Evolutionary conservation across 2,888 invertebrate genomes (phyloP), one percentile per base, ranked within the genome.

Genomic region (Halictus quadricinctus): DNA sequence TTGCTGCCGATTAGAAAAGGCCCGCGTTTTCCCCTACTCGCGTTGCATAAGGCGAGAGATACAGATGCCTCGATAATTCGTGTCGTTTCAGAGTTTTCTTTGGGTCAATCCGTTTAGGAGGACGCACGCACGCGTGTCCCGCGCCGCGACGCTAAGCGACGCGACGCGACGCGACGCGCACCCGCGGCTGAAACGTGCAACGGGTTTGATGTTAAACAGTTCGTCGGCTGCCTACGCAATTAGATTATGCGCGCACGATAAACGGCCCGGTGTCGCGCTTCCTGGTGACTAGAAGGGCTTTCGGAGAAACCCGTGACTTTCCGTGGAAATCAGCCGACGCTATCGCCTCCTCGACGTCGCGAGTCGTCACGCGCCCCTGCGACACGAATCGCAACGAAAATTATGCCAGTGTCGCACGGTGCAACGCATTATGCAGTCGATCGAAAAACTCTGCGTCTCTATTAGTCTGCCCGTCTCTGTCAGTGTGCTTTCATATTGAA

Each of bases 81-180:
- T 93, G 93, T 93, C 93, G 93, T 94, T 94, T 94, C 91, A 94
- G 92, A 93, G 93, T 93, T 94, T 94, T 94, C 93, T 93, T 92
- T 91, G 89, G 94, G 94, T 94, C 94, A 94, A 94, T 94, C 94
- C 94, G 91, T 93, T 94, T 94, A 91, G 91, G 91, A 91, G 88
- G 90, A 81, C 90, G 74, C 89, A 78, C 86, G 87, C 86, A 78
- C 86, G 86, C 70, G 73, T 78, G 86, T 78, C 43, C 25, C 48
- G 10, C 76, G 21, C 60, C 25, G 66, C 36, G 36, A 29, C 29
- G 29, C 29, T 1, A 1, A 29, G 29, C 29, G 29, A n/a, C 48
- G 10, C 76, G 21, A 50, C 25, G 66, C 36, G 36, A 2, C 36
- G 7, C 15, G 58, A 8, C 76, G 85, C 54, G 21, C 7, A 7